Evolutionary conservation across 2,888 invertebrate genomes (phyloP), one percentile per base, ranked within the genome.

Genomic region (Plebejus argus): DNA sequence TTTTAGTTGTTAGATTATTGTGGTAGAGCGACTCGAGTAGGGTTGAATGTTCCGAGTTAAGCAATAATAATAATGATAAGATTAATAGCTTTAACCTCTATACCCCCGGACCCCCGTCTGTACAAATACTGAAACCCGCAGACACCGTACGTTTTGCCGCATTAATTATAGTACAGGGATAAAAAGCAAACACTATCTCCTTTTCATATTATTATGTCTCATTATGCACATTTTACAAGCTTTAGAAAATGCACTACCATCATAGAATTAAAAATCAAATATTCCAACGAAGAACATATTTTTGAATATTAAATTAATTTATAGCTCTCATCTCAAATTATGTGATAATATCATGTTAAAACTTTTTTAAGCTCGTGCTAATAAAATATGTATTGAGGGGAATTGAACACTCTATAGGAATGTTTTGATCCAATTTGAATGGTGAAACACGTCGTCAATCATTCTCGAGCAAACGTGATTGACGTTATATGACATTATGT

Each of bases 401-500:
- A 53, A 53, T 20, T 72, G 15, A 74, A 18, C 49, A 18, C 49
- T 74, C 20, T 15, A 49, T 28, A 23, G 23, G 49, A 74, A 23
- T 49, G 74, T 49, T 74, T 74, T 53, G 15, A 33, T 74, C 74
- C 74, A 74, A 74, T 74, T 74, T 49, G 49, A 18, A 53, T 74
- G 74, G 74, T 53, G 74, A 74, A 74, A 74, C 28, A 53, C 74
- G 28, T 74, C 53, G 53, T 74, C 74, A 74, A 74, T 74, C 74
- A 74, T 49, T 49, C 49, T 74, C 49, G 28, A 23, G 20, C 23
- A 23, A 45, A 39, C 28, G n/a, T 53, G 28, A 74, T 74, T 74
- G 74, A 74, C 74, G 53, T 74, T 74, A 74, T 74, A 28, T 18
- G 74, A 74, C 74, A 74, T 74, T 72, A 74, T 28, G 74, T 53